phyloP scores from a whole-genome alignment of 2,797 vertebrate genomes.

The Girardinus metallicus region DNA sequence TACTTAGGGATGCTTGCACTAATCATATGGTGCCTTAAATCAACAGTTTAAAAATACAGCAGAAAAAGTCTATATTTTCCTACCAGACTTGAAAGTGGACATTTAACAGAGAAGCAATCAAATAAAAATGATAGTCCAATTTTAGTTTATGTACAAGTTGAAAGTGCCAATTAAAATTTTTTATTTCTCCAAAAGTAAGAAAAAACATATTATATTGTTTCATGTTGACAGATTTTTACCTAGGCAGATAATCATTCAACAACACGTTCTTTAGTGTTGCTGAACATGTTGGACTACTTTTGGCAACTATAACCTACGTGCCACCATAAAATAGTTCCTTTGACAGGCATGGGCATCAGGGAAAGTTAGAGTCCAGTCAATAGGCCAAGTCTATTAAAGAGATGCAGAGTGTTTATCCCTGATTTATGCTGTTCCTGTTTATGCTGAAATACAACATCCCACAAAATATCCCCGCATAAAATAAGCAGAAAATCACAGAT shows the following conservation, averaged over 20 bases:
- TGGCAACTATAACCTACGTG: background rate
- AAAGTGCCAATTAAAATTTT: background rate
- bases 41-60: background rate
- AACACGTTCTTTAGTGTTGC: background rate
- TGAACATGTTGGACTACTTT: background rate
- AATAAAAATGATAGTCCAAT: background rate
- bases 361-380: background rate
- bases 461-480: background rate
- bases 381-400: background rate
- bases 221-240: background rate
- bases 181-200: background rate
- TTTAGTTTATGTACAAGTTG: background rate
- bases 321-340: background rate
- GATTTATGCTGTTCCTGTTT: no score
- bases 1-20: background rate
- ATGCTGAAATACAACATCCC: background rate
- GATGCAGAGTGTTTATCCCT: background rate
- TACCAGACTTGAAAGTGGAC: background rate
- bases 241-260: background rate
- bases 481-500: no score
- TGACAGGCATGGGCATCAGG: background rate
- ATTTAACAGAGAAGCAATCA: background rate
- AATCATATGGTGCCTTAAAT: background rate
- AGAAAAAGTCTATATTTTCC: background rate
- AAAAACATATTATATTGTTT: background rate